These are phyloP conservation scores for Lamellibrachia satsuma DNA, from an alignment of 2,888 invertebrate species.

Conservation along the genomic window DNA sequence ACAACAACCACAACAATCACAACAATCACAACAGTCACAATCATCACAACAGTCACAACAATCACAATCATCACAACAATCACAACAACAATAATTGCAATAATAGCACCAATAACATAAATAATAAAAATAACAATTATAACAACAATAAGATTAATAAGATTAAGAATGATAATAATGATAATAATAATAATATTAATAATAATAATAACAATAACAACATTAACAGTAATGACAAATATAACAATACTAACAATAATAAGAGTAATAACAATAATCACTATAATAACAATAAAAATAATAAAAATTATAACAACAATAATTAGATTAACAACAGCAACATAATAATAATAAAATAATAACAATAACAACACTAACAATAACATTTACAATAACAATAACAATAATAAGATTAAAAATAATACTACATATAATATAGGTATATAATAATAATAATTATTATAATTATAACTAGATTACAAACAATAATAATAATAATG, in stretches of 20 bases:
- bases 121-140: conserved; percentile 8
- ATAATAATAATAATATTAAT: not conserved
- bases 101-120: not conserved
- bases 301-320: not conserved
- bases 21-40: not conserved
- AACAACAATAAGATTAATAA: not conserved
- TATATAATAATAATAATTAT: conserved; percentile 14
- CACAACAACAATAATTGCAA: too few species aligned
- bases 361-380: not conserved
- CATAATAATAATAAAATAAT: not conserved
- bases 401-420: not conserved
- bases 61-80: not conserved
- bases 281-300: conserved; percentile 13
- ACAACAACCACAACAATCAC: too few species aligned
- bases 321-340: not conserved
- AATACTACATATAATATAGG: not conserved
- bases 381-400: not conserved
- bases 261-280: not conserved
- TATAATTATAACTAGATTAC: not conserved
- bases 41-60: too few species aligned
- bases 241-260: not conserved
- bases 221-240: not conserved
- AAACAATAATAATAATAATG: not conserved
- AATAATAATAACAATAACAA: conserved; percentile 17
- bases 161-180: conserved; percentile 7